Evolutionary conservation across 2,797 vertebrate species (phyloP), one percentile per base, ranked within the genome.

Genomic region (Pipistrellus kuhlii): DNA sequence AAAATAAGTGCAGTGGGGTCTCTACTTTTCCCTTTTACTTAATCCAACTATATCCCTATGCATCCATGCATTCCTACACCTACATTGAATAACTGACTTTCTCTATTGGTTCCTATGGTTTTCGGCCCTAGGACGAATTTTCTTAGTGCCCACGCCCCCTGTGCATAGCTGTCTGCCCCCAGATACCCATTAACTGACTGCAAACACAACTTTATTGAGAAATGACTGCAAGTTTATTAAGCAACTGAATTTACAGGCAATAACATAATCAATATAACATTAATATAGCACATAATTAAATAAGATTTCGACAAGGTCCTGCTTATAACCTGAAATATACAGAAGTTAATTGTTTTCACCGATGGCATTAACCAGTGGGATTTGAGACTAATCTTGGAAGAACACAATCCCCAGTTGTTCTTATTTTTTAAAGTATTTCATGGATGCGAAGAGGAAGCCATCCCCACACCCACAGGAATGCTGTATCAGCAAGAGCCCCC

Each of bases 241-340:
- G 96, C 95, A 97, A 97, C 88, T 95, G 95, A 93, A 97, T 98
- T 98, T 98, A 97, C 97, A 98, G 94, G 97, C 98, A 98, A 97
- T 98, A 98, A 98, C 95, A 98, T 97, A 98, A 98, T 98, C 98
- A 97, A 98, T 98, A 97, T 96, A 97, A 97, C 97, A 97, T 97
- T 97, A 98, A 98, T 98, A 98, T 95, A 96, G 97, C 96, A 97
- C 97, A 94, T 97, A 98, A 98, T 98, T 98, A 98, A 98, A 95
- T 92, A 96, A 95, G 94, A 96, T 94, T 97, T 94, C 96, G 97
- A 97, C 97, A 98, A 98, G 97, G 89, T 93, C 89, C 64, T 93
- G 96, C 94, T 94, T 98, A 90, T 97, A 95, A 77, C 95, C 93
- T 96, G 93, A 97, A 98, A 97, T 83, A 95, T 55, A 97, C 83